phyloP scores from a whole-genome alignment of 2,797 vertebrate genomes.

The Pogonophryne albipinna region DNA sequence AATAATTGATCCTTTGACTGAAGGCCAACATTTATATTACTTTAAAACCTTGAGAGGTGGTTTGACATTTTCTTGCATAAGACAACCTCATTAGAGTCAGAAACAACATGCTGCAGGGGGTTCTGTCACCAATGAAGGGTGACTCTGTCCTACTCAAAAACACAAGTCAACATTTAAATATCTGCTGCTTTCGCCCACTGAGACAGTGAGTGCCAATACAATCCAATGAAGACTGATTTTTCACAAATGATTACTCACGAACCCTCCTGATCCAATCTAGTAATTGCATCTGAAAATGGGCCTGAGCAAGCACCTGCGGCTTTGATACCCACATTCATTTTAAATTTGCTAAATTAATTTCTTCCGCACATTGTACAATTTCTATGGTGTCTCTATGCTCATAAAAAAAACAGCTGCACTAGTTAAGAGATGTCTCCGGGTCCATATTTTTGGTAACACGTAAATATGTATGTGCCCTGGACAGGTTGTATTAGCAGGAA shows the following conservation, averaged over 20 bases:
- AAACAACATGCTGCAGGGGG: constrained; percentile 56
- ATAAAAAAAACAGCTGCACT: constrained; percentile 2
- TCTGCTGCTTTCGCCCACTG: constrained; percentile 36
- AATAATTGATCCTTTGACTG: constrained; percentile 4
- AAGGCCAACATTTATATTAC: neutral
- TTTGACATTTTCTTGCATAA: constrained; percentile 31
- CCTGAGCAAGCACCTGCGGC: constrained; percentile 52
- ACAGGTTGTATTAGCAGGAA: neutral
- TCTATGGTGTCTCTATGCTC: constrained; percentile 9
- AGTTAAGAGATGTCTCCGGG: neutral
- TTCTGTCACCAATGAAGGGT: constrained; percentile 49
- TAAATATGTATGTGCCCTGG: neutral
- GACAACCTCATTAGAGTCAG: constrained; percentile 48
- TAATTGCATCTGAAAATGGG: constrained; percentile 66
- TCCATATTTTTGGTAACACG: neutral
- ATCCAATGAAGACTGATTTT: constrained; percentile 59
- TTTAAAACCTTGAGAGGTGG: constrained; percentile 16
- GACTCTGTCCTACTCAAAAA: constrained; percentile 53
- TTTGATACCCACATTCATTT: constrained; percentile 37
- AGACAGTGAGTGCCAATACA: constrained; percentile 46
- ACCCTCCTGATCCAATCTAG: constrained; percentile 61
- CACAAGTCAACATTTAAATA: constrained; percentile 44
- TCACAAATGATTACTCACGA: constrained; percentile 55
- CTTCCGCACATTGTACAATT: constrained; percentile 23
- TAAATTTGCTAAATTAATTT: constrained; percentile 51